These are phyloP conservation scores for Xylocampa areola DNA, from an alignment of 2,888 invertebrate genomes.

Conservation along the genomic window DNA sequence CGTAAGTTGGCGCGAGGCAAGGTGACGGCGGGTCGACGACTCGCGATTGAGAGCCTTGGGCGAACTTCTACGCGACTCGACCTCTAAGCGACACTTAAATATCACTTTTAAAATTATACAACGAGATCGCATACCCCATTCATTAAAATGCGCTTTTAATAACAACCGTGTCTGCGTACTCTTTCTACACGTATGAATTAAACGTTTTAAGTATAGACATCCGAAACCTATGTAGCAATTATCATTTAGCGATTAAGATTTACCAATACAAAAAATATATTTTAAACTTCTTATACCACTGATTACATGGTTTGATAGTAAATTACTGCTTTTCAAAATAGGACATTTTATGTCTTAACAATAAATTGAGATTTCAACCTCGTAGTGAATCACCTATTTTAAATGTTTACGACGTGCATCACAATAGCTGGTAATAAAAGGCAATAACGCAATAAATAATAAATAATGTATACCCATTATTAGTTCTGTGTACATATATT, in stretches of 20 bases:
- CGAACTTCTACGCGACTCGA: slow-evolving; percentile 79
- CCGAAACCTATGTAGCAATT: neutral
- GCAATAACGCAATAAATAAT: slow-evolving; percentile 13
- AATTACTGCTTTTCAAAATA: neutral
- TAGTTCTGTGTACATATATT: slow-evolving; percentile 13
- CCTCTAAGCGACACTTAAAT: slow-evolving; percentile 82
- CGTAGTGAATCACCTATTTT: slow-evolving; percentile 14
- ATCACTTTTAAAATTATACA: slow-evolving; percentile 61
- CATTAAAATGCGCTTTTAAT: slow-evolving; percentile 32
- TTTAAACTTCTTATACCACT: neutral
- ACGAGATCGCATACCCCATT: slow-evolving; percentile 45
- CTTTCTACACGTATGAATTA: slow-evolving; percentile 19
- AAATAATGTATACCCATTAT: slow-evolving; percentile 21
- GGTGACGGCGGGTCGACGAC: slow-evolving; percentile 88
- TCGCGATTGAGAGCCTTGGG: slow-evolving; percentile 82
- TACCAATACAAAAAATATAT: too few relatives aligned
- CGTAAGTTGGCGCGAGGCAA: slow-evolving; percentile 87
- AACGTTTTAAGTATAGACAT: slow-evolving; percentile 19
- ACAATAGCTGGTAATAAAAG: slow-evolving; percentile 14
- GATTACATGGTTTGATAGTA: neutral
- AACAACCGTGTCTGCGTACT: slow-evolving; percentile 14
- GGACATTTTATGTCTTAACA: slow-evolving; percentile 12
- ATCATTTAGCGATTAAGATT: too few relatives aligned
- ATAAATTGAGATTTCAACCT: neutral
- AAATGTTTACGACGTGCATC: slow-evolving; percentile 6